These are phyloP conservation scores for Lathamus discolor DNA, from an alignment of 2,113 vertebrate genomes.

Conservation along the genomic window DNA sequence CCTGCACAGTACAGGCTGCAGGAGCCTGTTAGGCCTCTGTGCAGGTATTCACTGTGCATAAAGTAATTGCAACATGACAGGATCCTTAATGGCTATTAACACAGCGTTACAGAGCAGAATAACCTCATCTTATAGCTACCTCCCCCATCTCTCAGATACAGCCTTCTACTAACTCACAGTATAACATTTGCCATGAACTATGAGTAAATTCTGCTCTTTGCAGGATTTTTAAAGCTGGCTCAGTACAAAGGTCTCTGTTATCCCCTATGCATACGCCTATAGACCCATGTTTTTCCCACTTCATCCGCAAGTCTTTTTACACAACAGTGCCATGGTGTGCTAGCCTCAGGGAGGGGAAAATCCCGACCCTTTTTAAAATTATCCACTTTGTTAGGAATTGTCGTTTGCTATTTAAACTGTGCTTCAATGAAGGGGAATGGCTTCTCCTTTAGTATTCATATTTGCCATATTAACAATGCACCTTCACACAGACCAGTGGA, in stretches of 20 bases:
- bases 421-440: not conserved
- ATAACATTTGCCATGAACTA: not conserved
- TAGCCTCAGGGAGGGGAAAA: not conserved
- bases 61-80: not conserved
- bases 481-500: not conserved
- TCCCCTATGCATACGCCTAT: accelerated
- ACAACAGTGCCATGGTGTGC: accelerated
- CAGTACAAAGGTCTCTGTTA: not conserved
- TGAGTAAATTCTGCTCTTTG: not conserved
- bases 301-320: not conserved
- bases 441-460: not conserved
- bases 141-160: accelerated
- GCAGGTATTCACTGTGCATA: not conserved
- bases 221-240: not conserved
- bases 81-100: not conserved
- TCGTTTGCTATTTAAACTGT: not conserved
- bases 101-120: not conserved
- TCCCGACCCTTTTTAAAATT: not conserved
- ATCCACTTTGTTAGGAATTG: not conserved
- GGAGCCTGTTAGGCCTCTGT: not conserved
- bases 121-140: not conserved
- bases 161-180: not conserved
- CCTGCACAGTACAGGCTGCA: accelerated
- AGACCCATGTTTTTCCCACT: not conserved
- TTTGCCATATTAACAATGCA: not conserved